Conservation (phyloP, 2,888 invertebrate genomes). For the Tenthredo notha region DNA sequence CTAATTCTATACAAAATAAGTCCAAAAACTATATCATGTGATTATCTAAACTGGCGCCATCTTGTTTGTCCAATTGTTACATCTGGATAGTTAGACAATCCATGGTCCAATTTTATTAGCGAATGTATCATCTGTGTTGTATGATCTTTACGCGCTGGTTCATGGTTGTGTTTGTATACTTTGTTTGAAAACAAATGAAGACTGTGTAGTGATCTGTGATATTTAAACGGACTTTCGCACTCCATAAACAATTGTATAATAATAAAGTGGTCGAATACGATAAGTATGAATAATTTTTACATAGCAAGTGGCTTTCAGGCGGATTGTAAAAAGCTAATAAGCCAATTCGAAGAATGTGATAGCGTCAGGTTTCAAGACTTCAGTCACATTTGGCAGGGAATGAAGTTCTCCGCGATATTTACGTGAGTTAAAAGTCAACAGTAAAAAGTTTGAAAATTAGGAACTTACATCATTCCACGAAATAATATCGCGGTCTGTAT, state of each 20-base stretch:
- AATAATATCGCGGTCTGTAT: constrained; percentile 27
- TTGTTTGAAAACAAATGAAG: background rate
- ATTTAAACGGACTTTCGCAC: background rate
- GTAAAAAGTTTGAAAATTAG: constrained; percentile 28
- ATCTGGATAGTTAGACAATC: background rate
- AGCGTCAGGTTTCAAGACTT: constrained; percentile 71
- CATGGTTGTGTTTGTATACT: background rate
- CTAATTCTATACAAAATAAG: background rate
- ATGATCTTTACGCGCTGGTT: background rate
- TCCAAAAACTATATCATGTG: background rate
- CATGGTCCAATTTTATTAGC: background rate
- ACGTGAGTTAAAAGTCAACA: constrained; percentile 64
- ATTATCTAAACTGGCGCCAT: background rate
- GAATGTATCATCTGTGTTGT: background rate
- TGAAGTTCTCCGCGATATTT: constrained; percentile 73
- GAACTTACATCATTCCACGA: background rate
- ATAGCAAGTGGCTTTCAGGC: constrained; percentile 67
- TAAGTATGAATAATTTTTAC: background rate
- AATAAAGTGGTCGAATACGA: background rate
- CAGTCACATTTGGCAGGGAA: constrained; percentile 70
- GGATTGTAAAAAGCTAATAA: constrained; percentile 69
- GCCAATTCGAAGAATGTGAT: constrained; percentile 66
- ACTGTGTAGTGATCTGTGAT: background rate
- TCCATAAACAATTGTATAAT: background rate
- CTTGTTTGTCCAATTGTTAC: background rate